Evolutionary conservation across 2,888 invertebrate genomes (phyloP), one percentile per base, ranked within the genome.

Genomic region (Isoperla grammatica): DNA sequence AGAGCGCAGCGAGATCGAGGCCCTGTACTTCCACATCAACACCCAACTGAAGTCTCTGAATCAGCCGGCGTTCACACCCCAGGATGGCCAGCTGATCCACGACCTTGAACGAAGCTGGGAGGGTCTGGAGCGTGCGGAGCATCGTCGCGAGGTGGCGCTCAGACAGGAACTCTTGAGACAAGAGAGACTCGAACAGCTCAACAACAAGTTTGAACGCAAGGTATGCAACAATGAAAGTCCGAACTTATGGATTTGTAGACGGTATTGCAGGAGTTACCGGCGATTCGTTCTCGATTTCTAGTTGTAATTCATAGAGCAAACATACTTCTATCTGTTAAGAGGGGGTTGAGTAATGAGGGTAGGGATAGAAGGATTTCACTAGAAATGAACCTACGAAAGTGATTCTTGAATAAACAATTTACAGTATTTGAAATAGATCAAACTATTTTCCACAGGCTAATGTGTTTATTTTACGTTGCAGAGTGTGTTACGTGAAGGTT

Each of bases 71-170:
- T 95, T 91, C 75, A 82, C 81, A 5, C 93, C 94, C 0, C 84
- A 87, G 37, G 94, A 95, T 70, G 95, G 97, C 0, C 89, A 92
- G 73, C 79, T 93, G 69, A 88, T 98, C 1, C 93, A 96, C 70
- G 97, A 98, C 75, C 86, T 99, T 68, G 96, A 99, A 77, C 82
- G 90, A 60, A 91, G 93, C 29, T 99, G 99, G 99, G 88, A 90
- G 69, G 79, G 83, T 60, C 78, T 99, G 56, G 97, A 99, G 75
- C 86, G 87, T 65, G 92, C 96, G 0, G 98, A 99, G 74, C 95
- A 99, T 73, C 85, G 86, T 37, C 81, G 97, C 4, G 98, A 99
- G 76, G 86, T 95, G 2, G 95, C 95, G 0, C 76, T 99, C 39
- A 81, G 96, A 22, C 90, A 91, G 9, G 98, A 98, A 72, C 76